Percentiles rank a stretch among this genome's conserved stretches.
Evolutionary conservation across 2,113 vertebrate species (phyloP).

Genomic region (Platysteira castanea): DNA sequence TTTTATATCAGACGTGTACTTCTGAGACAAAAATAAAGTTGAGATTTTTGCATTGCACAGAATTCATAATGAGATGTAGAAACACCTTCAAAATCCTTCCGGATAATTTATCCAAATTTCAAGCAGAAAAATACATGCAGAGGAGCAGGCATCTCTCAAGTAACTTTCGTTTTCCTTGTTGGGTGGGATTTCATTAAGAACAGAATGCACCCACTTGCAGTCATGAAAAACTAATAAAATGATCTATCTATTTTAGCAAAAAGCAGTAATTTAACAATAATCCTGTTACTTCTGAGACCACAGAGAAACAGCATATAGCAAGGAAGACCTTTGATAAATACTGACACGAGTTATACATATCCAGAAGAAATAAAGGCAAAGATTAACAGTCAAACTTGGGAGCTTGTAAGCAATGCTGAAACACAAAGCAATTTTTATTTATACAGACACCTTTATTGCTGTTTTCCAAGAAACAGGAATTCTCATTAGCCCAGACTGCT

Average conservation of each 20-base stretch:
- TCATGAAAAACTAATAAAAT: neutral
- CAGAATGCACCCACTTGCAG: neutral
- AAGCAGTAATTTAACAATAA: neutral
- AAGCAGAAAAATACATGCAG: neutral
- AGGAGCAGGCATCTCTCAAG: neutral
- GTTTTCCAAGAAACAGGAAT: neutral
- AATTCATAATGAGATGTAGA: constrained; percentile 10
- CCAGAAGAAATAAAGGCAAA: neutral
- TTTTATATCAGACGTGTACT: neutral
- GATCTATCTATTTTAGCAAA: neutral
- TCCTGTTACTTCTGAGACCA: neutral
- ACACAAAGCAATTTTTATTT: neutral
- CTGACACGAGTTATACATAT: neutral
- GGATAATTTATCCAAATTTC: neutral
- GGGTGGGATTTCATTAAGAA: neutral
- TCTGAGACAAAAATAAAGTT: constrained; percentile 28
- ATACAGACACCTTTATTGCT: neutral
- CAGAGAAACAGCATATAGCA: neutral
- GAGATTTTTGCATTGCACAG: neutral
- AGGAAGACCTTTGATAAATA: neutral
- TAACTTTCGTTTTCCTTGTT: neutral
- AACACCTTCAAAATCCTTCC: neutral
- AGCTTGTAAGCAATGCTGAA: neutral
- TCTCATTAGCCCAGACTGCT: neutral
- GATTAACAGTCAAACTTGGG: neutral